Base-by-base conservation (phyloP, 1,140 invertebrate genomes). In the Pemphigus obesinymphae region DNA sequence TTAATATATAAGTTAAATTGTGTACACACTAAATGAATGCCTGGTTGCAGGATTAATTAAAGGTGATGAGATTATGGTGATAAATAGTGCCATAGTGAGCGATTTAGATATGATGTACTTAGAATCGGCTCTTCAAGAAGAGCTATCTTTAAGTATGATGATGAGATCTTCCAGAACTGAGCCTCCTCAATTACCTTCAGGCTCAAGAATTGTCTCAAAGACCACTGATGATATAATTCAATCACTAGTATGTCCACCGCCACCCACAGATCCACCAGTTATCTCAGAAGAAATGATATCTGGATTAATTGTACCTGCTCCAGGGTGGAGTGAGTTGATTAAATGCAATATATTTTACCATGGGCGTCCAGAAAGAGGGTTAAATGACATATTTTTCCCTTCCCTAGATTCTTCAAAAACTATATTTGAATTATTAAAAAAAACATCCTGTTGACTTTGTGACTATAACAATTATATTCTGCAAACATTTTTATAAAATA, bases 31-130 rank as follows among this genome's bases (percentile, higher is more conserved):
- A 7, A 55, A 50, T 82, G 7, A 23, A 37, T 50, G 8, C 13
- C 10, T 50, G 26, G 23, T 82, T 70, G 23, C 89, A 97, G 96
- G 96, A 85, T 94, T 99, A 86, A 96, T 96, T 86, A 96, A 97
- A 89, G 94, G 96, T 84, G 97, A 99, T 88, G 97, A 99, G 89
- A 97, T 99, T 87, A 96, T 99, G 92, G 96, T 99, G 85, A 97
- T 99, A 87, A 99, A 99, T 89, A 95, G 97, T 83, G 96, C 96
- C 83, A 96, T 98, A 86, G 96, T 99, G 61, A 96, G 95, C 83
- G 97, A 98, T 88, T 90, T 99, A 88, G 97, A 99, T 90, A 99
- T 99, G 97, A 98, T 99, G 94, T 98, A 97, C 89, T 91, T 99
- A 86, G 97, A 98, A 87, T 93, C 93, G 86, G 95, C 98, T 48